Base-by-base conservation (phyloP, 1,140 invertebrate genomes). In the Campoletis sonorensis region DNA sequence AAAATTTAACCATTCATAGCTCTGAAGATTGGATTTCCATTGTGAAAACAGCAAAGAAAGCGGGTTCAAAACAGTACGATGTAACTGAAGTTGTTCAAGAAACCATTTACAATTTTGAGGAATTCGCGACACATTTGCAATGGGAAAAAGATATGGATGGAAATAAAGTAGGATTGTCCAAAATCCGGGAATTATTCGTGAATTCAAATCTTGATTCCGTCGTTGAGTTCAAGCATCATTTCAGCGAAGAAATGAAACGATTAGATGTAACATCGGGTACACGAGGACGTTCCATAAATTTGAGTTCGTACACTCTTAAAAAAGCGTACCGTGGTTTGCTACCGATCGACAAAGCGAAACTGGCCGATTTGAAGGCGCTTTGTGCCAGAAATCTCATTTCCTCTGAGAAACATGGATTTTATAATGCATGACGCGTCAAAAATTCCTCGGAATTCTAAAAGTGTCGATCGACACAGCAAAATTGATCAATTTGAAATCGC, bases 1-100 rank as follows among this genome's bases (percentile, higher is more conserved):
- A 86, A 84, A 85, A 84, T 23, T 86, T 86, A 8, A 81, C 86
- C 40, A 89, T 91, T 79, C 89, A 88, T 79, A 75, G 84, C 11
- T 87, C 88, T 8, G 83, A 86, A 51, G 83, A 90, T 79, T 90
- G 87, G 85, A 78, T 85, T 75, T 82, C 70, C 2, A 76, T 88
- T 7, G 85, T 88, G 1, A 81, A 88, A 67, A 87, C 85, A 80
- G 81, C 85, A n/a, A 54, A 54, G 21, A 89, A 88, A 87, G 86
- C 79, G 86, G 86, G 76, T 13, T 82, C 79, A 5, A 83, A 86
- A 51, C 70, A 85, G 15, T 89, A 87, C 54, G 7, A 79, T 7
- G 86, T 87, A 15, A 75, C 80, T 40, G 83, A 88, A 80, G 79
- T 87, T 71, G 77, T 30, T 2, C 79, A 82, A 79, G 51, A 83